Percentiles rank a stretch among this genome's conserved stretches.
Conservation (phyloP, 1,140 invertebrate species). For the Sarcophaga peregrina region DNA sequence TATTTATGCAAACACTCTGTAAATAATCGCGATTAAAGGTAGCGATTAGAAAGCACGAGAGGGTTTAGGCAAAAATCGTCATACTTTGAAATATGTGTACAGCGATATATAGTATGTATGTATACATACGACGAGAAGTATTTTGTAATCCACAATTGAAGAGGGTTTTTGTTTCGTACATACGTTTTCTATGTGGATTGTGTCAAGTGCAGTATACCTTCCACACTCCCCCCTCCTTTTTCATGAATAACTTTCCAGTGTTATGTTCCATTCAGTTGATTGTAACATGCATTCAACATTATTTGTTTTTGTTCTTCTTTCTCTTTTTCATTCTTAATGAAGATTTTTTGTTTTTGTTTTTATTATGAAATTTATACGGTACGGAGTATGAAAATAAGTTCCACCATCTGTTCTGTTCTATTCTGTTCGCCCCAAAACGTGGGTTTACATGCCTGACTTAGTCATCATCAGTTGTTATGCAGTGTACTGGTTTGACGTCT, state of each 20-base stretch:
- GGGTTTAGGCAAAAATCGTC: neutral
- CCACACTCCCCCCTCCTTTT: constrained; percentile 2
- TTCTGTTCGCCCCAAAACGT: neutral
- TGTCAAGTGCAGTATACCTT: constrained; percentile 27
- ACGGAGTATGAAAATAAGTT: constrained; percentile 17
- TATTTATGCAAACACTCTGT: neutral
- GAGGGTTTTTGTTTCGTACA: neutral
- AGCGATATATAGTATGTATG: neutral
- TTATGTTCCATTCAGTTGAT: neutral
- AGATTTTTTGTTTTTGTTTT: constrained; percentile 27
- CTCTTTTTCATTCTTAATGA: neutral
- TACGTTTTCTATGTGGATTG: neutral
- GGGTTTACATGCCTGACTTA: neutral
- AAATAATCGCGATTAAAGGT: neutral
- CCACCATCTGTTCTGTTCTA: constrained; percentile 29
- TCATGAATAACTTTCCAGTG: neutral
- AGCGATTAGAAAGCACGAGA: neutral
- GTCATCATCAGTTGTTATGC: constrained; percentile 21
- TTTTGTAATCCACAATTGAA: neutral
- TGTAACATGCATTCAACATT: neutral
- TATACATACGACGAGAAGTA: neutral
- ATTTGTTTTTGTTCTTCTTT: constrained; percentile 16
- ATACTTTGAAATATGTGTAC: neutral
- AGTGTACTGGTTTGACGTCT: neutral
- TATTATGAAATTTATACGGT: constrained; percentile 1